These are phyloP conservation scores for Lophura nycthemera DNA, from an alignment of 2,113 vertebrate genomes.

Conservation along the genomic window DNA sequence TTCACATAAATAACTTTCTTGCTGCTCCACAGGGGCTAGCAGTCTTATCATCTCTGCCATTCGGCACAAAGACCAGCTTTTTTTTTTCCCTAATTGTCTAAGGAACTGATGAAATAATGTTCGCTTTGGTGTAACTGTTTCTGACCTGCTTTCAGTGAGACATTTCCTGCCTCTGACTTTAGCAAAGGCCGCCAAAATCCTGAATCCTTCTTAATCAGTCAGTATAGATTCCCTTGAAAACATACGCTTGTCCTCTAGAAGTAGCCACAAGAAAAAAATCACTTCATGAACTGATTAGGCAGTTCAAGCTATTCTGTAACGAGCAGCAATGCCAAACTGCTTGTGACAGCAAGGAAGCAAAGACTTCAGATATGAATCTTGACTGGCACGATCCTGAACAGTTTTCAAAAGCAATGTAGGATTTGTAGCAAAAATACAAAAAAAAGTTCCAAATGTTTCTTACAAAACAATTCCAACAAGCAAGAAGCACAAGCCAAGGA, in stretches of 20 bases:
- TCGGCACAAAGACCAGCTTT: background rate
- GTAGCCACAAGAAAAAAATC: background rate
- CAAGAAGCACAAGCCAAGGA: conserved; percentile 7
- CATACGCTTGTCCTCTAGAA: background rate
- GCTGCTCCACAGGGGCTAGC: background rate
- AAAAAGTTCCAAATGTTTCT: background rate
- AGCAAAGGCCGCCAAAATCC: background rate
- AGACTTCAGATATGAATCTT: conserved; percentile 15
- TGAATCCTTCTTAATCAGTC: background rate
- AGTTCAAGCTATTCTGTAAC: background rate
- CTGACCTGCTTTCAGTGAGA: background rate
- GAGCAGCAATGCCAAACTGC: background rate
- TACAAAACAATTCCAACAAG: background rate
- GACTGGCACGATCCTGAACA: background rate
- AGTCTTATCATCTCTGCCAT: background rate
- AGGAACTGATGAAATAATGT: background rate
- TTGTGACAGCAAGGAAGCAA: conserved; percentile 5
- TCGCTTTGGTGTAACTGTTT: background rate
- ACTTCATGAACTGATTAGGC: background rate
- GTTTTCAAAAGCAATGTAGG: background rate
- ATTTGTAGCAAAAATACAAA: background rate
- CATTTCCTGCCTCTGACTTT: background rate
- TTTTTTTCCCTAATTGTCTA: background rate
- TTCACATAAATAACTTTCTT: background rate
- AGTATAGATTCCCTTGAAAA: background rate